phyloP scores from a whole-genome alignment of 2,113 vertebrate species.

The Eonycteris spelaea region DNA sequence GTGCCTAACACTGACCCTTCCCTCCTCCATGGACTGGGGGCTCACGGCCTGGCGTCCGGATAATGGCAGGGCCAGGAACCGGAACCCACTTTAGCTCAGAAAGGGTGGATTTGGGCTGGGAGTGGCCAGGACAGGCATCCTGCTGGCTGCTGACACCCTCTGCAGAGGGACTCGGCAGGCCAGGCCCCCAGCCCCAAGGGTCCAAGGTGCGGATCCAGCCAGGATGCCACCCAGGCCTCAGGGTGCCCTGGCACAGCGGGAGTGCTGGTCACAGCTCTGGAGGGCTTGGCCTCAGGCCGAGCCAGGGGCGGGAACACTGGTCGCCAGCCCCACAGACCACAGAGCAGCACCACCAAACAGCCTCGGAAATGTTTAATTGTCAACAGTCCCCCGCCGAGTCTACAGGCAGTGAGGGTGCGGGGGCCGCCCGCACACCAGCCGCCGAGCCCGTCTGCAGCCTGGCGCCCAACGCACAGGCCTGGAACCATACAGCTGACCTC shows the following conservation, averaged over 20 bases:
- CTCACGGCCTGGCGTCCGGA: background rate
- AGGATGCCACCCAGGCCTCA: background rate
- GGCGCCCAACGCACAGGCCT: fast-evolving
- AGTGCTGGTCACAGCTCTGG: background rate
- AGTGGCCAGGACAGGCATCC: fast-evolving
- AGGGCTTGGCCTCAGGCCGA: background rate
- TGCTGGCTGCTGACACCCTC: background rate
- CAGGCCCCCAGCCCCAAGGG: background rate
- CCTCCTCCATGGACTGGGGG: background rate
- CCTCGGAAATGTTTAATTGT: conserved; percentile 24
- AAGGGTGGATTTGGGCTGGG: background rate
- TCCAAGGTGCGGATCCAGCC: fast-evolving
- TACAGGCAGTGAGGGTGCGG: fast-evolving
- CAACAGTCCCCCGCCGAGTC: background rate
- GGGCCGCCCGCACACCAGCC: fast-evolving
- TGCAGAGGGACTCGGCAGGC: background rate
- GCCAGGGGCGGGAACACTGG: fast-evolving
- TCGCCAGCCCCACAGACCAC: background rate
- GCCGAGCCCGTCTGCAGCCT: fast-evolving
- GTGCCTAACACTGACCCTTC: background rate
- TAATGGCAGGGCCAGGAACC: background rate
- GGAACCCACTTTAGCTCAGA: background rate
- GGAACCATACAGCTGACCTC: background rate
- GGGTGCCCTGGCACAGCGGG: fast-evolving
- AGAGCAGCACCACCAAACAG: background rate